These are phyloP conservation scores for Artemisiospiza belli DNA, from an alignment of 2,113 vertebrate species.

Conservation along the genomic window DNA sequence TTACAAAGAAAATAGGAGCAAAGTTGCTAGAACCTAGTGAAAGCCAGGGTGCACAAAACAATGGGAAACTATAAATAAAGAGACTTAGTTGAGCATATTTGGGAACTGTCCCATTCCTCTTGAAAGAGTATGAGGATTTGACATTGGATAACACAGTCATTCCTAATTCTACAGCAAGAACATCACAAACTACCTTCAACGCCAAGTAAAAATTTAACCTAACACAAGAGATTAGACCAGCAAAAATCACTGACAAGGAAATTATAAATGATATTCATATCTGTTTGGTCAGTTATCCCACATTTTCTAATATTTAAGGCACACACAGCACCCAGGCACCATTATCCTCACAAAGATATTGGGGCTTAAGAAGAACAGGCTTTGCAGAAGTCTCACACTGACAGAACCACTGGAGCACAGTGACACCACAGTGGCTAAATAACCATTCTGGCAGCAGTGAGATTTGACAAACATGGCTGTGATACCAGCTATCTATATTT, in stretches of 20 bases:
- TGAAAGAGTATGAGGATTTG: not conserved
- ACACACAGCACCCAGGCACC: not conserved
- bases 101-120: not conserved
- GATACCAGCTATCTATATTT: not conserved
- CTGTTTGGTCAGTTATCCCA: not conserved
- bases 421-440: not conserved
- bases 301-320: not conserved
- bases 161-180: not conserved
- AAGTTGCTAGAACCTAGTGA: not conserved
- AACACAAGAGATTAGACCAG: not conserved
- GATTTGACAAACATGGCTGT: not conserved
- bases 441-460: not conserved
- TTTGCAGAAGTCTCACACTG: not conserved
- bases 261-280: not conserved
- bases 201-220: not conserved
- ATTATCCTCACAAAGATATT: not conserved
- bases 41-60: not conserved
- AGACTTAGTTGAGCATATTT: not conserved
- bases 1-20: not conserved
- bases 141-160: not conserved
- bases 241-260: not conserved
- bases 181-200: not conserved
- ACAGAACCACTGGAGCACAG: not conserved
- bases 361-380: not conserved
- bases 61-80: rapidly evolving